Base-by-base conservation (phyloP, 2,888 invertebrate species). In the Carcina quercana region DNA sequence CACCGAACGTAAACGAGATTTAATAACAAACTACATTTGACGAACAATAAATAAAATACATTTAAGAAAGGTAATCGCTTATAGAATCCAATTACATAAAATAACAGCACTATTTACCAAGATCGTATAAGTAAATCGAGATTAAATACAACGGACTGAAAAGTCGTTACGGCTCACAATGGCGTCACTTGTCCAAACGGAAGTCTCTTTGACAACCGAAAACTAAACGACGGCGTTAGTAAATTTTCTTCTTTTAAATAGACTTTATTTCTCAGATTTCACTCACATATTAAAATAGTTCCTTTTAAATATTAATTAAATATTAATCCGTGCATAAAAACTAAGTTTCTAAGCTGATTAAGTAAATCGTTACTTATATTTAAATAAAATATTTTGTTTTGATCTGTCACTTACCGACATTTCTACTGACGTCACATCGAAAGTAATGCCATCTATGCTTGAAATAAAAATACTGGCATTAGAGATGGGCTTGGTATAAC, bases 111-210 rank as follows among this genome's bases (percentile, higher is more conserved):
- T 59, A 65, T 59, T 79, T 80, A 79, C 74, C 74, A 69, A 78
- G 89, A 90, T 89, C 87, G 87, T 86, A 71, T 84, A 80, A 87
- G 88, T 87, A 89, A 87, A 86, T 82, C 68, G 73, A 80, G 91
- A 89, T 89, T 86, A 79, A 86, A 87, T 86, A 87, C 80, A 79
- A 84, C 80, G 80, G 76, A 73, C 69, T 61, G 59, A 69, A 82
- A 86, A 89, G 91, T 90, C 90, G 89, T 89, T 91, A 91, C 87
- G 89, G 91, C 86, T 88, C 90, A 91, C 91, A 91, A 92, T 91
- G 91, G 91, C 91, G 91, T 91, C 89, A 88, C 86, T 87, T 84
- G 73, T 72, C 69, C 68, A 79, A 82, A 68, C 78, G 78, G 78
- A 76, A 75, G 61, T 38, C 45, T 43, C 22, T 36, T 44, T 75